Conservation (phyloP, 2,113 vertebrate species). For the Psettodes erumei region DNA sequence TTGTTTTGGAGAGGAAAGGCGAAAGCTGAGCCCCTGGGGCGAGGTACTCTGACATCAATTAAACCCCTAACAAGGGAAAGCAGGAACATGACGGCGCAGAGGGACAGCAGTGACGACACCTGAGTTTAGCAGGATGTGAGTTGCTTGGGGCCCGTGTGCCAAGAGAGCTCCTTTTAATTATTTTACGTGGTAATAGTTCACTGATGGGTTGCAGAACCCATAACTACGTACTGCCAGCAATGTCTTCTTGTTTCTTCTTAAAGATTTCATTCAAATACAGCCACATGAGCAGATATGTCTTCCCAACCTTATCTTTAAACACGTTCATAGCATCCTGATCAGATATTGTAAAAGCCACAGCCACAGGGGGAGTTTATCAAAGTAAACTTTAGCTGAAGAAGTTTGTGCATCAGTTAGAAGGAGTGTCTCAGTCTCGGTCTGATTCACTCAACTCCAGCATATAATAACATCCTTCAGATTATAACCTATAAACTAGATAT, state of each 20-base stretch:
- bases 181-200: not conserved
- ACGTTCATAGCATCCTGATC: not conserved
- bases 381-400: not conserved
- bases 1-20: constrained; percentile 55
- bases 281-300: not conserved
- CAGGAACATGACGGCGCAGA: constrained; percentile 12
- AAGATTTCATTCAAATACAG: not conserved
- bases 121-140: constrained; percentile 9
- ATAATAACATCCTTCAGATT: constrained; percentile 7
- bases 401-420: not conserved
- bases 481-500: not conserved
- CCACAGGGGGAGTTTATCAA: not conserved
- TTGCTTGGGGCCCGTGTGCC: not conserved
- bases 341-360: not conserved
- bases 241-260: too few species aligned
- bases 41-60: constrained; percentile 36
- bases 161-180: not conserved
- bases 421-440: too few species aligned
- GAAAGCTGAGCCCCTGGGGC: constrained; percentile 54
- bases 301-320: not conserved
- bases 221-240: not conserved
- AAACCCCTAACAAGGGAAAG: constrained; percentile 35
- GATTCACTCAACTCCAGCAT: too few species aligned
- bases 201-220: not conserved
- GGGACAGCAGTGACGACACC: constrained; percentile 2